Conservation (phyloP, 2,888 invertebrate species). For the Noctua pronuba region DNA sequence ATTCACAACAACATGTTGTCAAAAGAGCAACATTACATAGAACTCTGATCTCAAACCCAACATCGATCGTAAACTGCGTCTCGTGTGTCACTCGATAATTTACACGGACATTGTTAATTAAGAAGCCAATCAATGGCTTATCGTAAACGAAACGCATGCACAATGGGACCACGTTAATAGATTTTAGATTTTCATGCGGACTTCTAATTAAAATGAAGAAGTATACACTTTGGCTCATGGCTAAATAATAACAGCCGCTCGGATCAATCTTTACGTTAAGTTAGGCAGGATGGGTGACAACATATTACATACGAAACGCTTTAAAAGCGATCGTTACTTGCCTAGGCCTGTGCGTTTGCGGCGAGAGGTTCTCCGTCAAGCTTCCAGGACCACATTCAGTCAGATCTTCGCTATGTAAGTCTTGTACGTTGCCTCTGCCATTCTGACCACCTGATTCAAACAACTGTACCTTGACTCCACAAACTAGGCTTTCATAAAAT, state of each 20-base stretch:
- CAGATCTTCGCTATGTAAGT: neutral
- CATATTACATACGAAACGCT: no score
- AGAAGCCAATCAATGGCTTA: slow-evolving; percentile 64
- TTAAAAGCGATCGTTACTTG: no score
- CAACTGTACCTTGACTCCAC: slow-evolving; percentile 22
- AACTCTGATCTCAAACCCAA: neutral
- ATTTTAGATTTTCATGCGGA: slow-evolving; percentile 34
- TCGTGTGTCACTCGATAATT: slow-evolving; percentile 37
- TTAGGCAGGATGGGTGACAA: no score
- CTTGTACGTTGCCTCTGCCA: neutral
- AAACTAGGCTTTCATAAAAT: slow-evolving; percentile 59
- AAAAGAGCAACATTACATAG: neutral
- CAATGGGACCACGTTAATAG: slow-evolving; percentile 52
- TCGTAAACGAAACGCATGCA: slow-evolving; percentile 47
- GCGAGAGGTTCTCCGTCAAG: neutral
- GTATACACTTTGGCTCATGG: neutral
- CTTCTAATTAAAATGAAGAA: slow-evolving; percentile 34
- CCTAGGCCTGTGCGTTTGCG: neutral
- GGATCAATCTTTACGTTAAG: no score
- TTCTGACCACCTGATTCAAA: slow-evolving; percentile 5
- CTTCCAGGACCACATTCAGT: neutral
- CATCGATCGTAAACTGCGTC: slow-evolving; percentile 24
- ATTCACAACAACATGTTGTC: neutral
- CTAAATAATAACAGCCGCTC: neutral
- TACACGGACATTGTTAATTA: slow-evolving; percentile 59